Evolutionary conservation across 1,140 invertebrate species (phyloP), one percentile per base, ranked within the genome.

Genomic region (Calycopis cecrops): DNA sequence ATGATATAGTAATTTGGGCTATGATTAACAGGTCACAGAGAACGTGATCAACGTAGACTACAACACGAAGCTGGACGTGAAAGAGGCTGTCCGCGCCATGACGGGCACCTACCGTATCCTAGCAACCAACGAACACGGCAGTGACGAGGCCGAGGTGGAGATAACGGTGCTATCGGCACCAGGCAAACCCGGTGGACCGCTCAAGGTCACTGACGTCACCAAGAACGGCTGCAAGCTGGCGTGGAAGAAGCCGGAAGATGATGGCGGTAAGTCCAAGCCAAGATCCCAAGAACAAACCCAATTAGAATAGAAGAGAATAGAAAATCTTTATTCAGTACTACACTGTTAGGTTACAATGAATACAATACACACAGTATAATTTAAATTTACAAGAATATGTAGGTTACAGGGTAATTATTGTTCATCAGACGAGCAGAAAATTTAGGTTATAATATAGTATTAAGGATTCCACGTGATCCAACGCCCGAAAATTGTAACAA

Each of bases 221-320:
- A 96, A 97, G 77, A 87, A 88, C 40, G 89, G 89, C 49, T 97
- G 95, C 76, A 98, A 98, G 70, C 88, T 99, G 1, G 93, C 95
- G 70, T 99, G 98, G 98, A 93, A 97, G 58, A 97, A 98, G 78
- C 98, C 98, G 17, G 96, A 98, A 74, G 98, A 99, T 79, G 98
- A 99, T 88, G 99, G 99, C 71, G 99, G 99, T 77, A 71, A 62
- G 80, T 75, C n/a, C n/a, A n/a, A n/a, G n/a, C n/a, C n/a, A n/a
- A 47, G 35, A 40, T 52, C 37, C 11, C 49, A 42, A 35, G 35
- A n/a, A n/a, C n/a, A n/a, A n/a, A n/a, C n/a, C n/a, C n/a, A n/a
- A n/a, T n/a, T n/a, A n/a, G n/a, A n/a, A n/a, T n/a, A n/a, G n/a
- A n/a, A n/a, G n/a, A n/a, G n/a, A n/a, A n/a, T n/a, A n/a, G n/a